Percentiles rank a stretch among this genome's conserved stretches.
Conservation (phyloP, 2,113 vertebrate genomes). For the Solea senegalensis region DNA sequence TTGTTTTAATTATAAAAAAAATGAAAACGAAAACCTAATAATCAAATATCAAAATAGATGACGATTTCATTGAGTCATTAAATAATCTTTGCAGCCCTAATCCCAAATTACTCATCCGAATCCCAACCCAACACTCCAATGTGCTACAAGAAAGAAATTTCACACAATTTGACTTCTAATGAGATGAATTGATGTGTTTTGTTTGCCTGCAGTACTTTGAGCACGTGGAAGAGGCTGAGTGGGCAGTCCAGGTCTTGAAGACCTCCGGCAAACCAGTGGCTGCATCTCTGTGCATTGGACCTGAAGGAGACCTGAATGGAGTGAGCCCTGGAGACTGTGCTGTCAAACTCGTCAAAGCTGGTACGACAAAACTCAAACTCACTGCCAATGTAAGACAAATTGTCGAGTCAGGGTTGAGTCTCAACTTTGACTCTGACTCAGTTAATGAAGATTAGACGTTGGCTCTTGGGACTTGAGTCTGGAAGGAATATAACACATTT, state of each 20-base stretch:
- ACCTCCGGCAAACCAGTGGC: constrained; percentile 90
- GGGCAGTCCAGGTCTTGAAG: constrained; percentile 94
- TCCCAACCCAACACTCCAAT: no score
- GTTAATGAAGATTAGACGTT: no score
- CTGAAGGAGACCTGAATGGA: constrained; percentile 91
- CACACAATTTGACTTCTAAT: background rate
- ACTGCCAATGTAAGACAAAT: background rate
- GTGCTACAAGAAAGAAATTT: no score
- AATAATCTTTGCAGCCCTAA: no score
- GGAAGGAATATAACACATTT: no score
- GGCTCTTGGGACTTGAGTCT: no score
- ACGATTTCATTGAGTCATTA: no score
- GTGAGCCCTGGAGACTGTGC: constrained; percentile 92
- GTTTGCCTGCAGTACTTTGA: constrained; percentile 89
- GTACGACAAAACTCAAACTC: constrained; percentile 65
- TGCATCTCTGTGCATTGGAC: constrained; percentile 91
- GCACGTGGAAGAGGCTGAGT: constrained; percentile 96
- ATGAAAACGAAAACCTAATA: no score
- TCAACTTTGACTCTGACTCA: background rate
- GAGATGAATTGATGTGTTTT: background rate
- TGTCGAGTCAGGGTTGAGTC: background rate
- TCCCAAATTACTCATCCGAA: no score
- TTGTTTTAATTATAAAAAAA: no score
- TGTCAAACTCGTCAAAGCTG: constrained; percentile 89
- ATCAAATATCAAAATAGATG: no score